Evolutionary conservation across 2,113 vertebrate species (phyloP).

Genomic region (Microtus ochrogaster): DNA sequence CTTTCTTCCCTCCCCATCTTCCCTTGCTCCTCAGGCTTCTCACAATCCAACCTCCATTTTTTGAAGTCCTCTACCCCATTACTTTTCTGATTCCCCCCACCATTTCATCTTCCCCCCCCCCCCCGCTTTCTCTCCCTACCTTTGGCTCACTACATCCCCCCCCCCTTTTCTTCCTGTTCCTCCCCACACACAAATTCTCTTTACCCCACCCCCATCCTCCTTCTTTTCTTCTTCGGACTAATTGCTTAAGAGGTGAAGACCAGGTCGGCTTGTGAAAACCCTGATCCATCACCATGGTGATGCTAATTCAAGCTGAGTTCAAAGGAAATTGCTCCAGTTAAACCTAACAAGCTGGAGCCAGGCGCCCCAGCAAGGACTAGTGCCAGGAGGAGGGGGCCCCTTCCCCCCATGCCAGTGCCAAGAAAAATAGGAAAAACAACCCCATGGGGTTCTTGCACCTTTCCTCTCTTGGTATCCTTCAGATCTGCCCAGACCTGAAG

Average conservation of each 20-base stretch:
- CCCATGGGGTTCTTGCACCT: neutral
- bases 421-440: constrained; percentile 60
- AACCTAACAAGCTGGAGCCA: constrained; percentile 82
- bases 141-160: neutral
- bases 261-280: constrained; percentile 84
- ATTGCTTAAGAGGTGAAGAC: constrained; percentile 84
- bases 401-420: constrained; percentile 55
- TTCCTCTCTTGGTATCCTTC: neutral
- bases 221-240: constrained; percentile 62
- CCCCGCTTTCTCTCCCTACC: neutral
- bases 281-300: constrained; percentile 87
- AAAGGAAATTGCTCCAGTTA: constrained; percentile 86
- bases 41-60: neutral
- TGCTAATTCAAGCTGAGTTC: constrained; percentile 88
- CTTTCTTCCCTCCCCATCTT: neutral
- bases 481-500: neutral
- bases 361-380: constrained; percentile 78
- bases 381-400: constrained; percentile 72
- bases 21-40: neutral
- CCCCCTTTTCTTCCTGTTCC: neutral
- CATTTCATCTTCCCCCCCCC: neutral
- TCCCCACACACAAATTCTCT: neutral
- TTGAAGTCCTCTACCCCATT: neutral
- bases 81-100: neutral
- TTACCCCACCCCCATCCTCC: constrained; percentile 3